A percentile compares a stretch with the other conserved stretches of the same genome.
These are phyloP conservation scores for Charanyca ferruginea DNA, from an alignment of 2,888 invertebrate genomes.

Conservation along the genomic window DNA sequence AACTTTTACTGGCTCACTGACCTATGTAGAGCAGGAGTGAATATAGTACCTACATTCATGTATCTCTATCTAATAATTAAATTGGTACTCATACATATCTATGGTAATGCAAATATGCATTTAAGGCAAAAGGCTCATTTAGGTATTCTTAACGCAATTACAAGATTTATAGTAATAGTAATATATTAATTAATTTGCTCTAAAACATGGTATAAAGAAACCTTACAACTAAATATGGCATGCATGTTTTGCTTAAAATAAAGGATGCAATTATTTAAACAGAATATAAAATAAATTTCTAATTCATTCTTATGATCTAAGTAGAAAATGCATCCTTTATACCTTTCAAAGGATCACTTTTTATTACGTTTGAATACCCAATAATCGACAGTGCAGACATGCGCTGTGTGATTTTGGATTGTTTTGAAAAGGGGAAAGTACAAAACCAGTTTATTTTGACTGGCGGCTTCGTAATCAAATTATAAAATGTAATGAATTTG, in stretches of 20 bases:
- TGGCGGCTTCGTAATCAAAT: neutral
- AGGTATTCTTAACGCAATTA: too few relatives aligned
- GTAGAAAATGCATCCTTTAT: too few relatives aligned
- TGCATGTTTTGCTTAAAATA: too few relatives aligned
- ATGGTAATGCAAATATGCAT: neutral
- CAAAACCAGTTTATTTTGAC: slow-evolving; percentile 14
- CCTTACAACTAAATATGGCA: slow-evolving; percentile 7
- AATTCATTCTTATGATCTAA: too few relatives aligned
- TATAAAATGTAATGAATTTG: slow-evolving; percentile 10
- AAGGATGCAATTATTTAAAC: too few relatives aligned
- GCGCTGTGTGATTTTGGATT: slow-evolving; percentile 52
- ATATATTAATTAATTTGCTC: too few relatives aligned
- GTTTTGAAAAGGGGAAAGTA: slow-evolving; percentile 41
- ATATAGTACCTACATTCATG: neutral
- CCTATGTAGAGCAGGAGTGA: slow-evolving; percentile 18
- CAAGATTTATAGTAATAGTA: too few relatives aligned
- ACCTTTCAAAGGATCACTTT: slow-evolving; percentile 34
- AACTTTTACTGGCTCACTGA: slow-evolving; percentile 18
- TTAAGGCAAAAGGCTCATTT: neutral
- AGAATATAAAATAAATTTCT: too few relatives aligned
- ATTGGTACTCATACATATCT: neutral
- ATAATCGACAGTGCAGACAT: slow-evolving; percentile 56
- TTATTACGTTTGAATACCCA: slow-evolving; percentile 17
- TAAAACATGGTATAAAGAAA: too few relatives aligned
- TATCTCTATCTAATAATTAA: neutral